Conservation (phyloP, 2,113 vertebrate genomes). For the Cephalopterus ornatus region DNA sequence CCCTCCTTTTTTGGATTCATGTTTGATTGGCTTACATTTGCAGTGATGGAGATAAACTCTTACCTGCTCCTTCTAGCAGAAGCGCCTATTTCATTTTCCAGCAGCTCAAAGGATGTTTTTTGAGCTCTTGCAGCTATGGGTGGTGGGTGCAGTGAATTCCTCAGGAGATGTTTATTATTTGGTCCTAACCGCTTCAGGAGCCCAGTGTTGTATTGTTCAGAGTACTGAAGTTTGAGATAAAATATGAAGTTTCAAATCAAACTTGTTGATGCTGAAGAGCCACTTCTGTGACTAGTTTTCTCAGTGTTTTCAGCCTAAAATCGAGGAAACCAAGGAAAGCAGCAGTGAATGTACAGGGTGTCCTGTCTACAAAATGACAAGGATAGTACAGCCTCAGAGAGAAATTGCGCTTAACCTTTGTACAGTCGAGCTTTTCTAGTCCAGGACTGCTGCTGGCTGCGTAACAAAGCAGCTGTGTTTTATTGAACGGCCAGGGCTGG, state of each 20-base stretch:
- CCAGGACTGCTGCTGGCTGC: neutral
- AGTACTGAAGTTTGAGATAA: neutral
- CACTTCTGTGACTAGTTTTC: neutral
- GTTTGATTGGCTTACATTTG: conserved; percentile 17
- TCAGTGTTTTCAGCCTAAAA: neutral
- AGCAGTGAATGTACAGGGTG: neutral
- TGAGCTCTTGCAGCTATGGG: neutral
- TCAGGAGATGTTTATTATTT: neutral
- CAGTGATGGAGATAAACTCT: neutral
- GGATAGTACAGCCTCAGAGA: neutral
- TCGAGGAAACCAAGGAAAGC: neutral
- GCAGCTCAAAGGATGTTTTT: neutral
- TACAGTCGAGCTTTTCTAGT: neutral
- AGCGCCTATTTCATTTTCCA: neutral
- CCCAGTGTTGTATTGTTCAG: neutral
- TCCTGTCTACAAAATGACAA: neutral
- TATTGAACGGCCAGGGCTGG: neutral
- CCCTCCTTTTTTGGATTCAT: neutral
- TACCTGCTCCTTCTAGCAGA: neutral
- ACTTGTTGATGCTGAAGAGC: neutral
- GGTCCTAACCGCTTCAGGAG: neutral
- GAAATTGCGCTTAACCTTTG: neutral
- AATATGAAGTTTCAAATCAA: neutral
- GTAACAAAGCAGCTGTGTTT: neutral
- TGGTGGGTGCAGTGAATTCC: neutral